Evolutionary conservation across 2,888 invertebrate species (phyloP).

Genomic region (Ornithoptera priamus): DNA sequence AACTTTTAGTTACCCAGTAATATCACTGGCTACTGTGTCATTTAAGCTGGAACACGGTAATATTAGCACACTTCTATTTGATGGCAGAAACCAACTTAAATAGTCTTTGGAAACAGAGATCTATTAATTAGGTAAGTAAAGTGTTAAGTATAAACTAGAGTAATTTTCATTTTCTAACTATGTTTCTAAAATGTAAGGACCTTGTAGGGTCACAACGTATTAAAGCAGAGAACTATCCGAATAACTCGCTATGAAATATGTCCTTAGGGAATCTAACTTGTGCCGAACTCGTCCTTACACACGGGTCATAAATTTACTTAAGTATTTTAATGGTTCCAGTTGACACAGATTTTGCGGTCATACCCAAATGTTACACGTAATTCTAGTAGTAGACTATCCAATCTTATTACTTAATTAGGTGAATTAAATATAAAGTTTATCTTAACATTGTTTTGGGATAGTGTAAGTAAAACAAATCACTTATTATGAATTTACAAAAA

Average conservation of each 20-base stretch:
- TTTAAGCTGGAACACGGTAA: too few relatives aligned
- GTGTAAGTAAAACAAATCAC: not conserved
- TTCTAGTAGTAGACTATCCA: not conserved
- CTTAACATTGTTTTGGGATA: not conserved
- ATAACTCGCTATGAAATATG: constrained; percentile 14
- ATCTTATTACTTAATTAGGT: not conserved
- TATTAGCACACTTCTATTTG: too few relatives aligned
- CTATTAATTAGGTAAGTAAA: too few relatives aligned
- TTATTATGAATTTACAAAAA: too few relatives aligned
- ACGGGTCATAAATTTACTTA: constrained; percentile 21
- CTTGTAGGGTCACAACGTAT: not conserved
- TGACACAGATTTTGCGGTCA: constrained; percentile 20
- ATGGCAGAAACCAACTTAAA: too few relatives aligned
- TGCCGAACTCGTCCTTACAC: constrained; percentile 19
- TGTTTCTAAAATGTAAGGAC: not conserved
- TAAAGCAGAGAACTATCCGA: constrained; percentile 10
- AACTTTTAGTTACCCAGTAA: too few relatives aligned
- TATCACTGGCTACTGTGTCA: too few relatives aligned
- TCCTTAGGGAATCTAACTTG: constrained; percentile 17
- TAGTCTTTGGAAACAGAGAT: too few relatives aligned
- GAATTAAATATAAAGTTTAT: not conserved
- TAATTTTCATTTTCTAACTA: not conserved
- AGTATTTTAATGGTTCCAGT: constrained; percentile 25
- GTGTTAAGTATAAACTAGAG: too few relatives aligned
- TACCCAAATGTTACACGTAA: not conserved